A percentile compares a stretch with the other conserved stretches of the same genome.
Evolutionary conservation across 2,888 invertebrate genomes (phyloP).

Genomic region (Schrankia costaestrigalis): DNA sequence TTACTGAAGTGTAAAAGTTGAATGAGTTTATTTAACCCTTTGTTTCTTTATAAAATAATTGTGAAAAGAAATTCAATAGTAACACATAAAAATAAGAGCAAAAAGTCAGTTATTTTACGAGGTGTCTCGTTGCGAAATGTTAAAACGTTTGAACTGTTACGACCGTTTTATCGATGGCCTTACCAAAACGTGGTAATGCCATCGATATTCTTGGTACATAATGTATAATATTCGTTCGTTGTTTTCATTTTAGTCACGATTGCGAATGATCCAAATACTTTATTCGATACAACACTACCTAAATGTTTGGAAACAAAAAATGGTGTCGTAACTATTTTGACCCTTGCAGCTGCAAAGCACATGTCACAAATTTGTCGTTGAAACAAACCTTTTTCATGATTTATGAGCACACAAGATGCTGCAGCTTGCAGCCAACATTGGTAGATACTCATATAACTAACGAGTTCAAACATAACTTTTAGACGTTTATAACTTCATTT

Average conservation of each 20-base stretch:
- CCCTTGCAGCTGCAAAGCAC: slow-evolving; percentile 68
- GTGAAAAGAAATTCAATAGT: slow-evolving; percentile 8
- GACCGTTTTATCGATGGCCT: slow-evolving; percentile 50
- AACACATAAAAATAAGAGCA: slow-evolving; percentile 22
- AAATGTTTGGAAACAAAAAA: slow-evolving; percentile 28
- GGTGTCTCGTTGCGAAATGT: slow-evolving; percentile 49
- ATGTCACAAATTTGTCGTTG: slow-evolving; percentile 66
- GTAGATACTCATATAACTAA: no score
- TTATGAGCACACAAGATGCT: slow-evolving; percentile 41
- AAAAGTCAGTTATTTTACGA: slow-evolving; percentile 45
- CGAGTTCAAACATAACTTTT: no score
- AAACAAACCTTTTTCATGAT: slow-evolving; percentile 63
- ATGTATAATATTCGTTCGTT: slow-evolving; percentile 52
- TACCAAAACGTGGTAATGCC: slow-evolving; percentile 53
- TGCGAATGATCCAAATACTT: slow-evolving; percentile 31
- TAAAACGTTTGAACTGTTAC: slow-evolving; percentile 48
- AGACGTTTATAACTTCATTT: no score
- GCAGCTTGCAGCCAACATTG: slow-evolving; percentile 19
- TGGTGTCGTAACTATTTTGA: slow-evolving; percentile 21
- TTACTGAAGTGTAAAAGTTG: no score
- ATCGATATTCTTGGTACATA: no score
- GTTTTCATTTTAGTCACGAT: slow-evolving; percentile 71
- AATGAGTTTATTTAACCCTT: no score
- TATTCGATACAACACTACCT: slow-evolving; percentile 17
- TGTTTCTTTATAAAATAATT: slow-evolving; percentile 1